Conservation (phyloP, 2,797 vertebrate genomes). For the Anguilla obscura region DNA sequence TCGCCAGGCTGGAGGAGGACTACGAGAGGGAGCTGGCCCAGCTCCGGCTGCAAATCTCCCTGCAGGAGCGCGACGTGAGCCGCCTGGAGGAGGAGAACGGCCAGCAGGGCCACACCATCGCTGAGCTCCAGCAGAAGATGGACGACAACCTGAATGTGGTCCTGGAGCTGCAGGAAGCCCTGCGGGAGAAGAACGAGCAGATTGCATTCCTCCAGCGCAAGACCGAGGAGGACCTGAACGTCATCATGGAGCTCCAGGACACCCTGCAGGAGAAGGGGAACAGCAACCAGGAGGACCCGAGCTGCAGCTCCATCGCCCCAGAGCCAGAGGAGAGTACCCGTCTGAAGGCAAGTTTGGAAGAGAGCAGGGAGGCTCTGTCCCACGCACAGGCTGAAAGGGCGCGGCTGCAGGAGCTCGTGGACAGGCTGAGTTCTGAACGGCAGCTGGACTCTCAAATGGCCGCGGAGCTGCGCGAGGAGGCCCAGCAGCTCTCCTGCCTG, state of each 20-base stretch:
- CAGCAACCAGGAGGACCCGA: constrained; percentile 18
- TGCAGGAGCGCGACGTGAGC: constrained; percentile 46
- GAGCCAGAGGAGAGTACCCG: neutral
- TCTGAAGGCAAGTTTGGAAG: constrained; percentile 39
- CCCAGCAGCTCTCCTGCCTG: constrained; percentile 34
- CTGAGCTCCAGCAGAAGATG: constrained; percentile 62
- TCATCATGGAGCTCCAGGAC: neutral
- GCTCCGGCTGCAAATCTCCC: constrained; percentile 39
- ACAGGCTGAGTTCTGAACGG: constrained; percentile 40
- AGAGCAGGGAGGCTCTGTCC: neutral
- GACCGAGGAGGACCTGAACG: constrained; percentile 47
- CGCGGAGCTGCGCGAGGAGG: neutral
- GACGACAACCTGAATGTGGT: constrained; percentile 58
- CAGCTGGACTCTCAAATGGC: constrained; percentile 22
- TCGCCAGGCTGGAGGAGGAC: constrained; percentile 52
- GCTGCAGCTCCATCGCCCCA: neutral
- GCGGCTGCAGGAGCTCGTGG: neutral
- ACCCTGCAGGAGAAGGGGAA: neutral
- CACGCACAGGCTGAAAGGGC: constrained; percentile 40
- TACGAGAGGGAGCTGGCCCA: constrained; percentile 42
- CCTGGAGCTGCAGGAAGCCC: constrained; percentile 49
- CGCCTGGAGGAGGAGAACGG: constrained; percentile 56
- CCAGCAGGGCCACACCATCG: constrained; percentile 56
- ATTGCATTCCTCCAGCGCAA: constrained; percentile 54
- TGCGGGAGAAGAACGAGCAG: constrained; percentile 45